Evolutionary conservation across 2,113 vertebrate species (phyloP).

Genomic region (Daubentonia madagascariensis): DNA sequence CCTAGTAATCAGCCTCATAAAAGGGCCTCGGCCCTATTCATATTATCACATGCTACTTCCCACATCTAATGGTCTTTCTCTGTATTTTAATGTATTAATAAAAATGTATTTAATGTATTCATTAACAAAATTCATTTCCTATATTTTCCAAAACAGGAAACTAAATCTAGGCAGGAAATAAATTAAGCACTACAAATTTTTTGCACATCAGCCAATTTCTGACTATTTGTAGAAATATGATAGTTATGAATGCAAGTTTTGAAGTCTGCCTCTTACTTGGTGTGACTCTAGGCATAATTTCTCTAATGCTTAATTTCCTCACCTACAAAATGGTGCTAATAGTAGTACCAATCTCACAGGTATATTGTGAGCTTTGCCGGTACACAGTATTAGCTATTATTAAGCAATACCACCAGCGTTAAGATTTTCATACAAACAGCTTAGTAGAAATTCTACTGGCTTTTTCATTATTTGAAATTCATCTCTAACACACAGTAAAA

Average conservation of each 20-base stretch:
- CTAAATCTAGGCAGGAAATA: not conserved
- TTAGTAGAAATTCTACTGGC: not conserved
- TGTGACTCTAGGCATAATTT: not conserved
- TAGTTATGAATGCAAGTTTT: not conserved
- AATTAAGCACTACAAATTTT: not conserved
- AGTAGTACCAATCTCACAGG: not conserved
- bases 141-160: slow-evolving; percentile 4
- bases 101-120: not conserved
- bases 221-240: not conserved
- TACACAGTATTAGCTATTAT: not conserved
- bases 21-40: not conserved
- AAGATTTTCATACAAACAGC: slow-evolving; percentile 14
- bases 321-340: slow-evolving; percentile 2
- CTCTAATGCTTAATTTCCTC: not conserved
- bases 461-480: slow-evolving; percentile 30
- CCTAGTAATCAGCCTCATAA: not conserved
- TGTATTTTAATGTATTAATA: not conserved
- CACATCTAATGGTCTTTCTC: not conserved
- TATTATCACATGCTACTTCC: not conserved
- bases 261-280: not conserved
- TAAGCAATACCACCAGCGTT: not conserved
- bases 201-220: not conserved
- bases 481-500: not conserved
- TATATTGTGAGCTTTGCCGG: not conserved
- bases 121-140: not conserved